These are phyloP conservation scores for Sebastes wilsoni DNA, from an alignment of 2,797 vertebrate species.

Conservation along the genomic window DNA sequence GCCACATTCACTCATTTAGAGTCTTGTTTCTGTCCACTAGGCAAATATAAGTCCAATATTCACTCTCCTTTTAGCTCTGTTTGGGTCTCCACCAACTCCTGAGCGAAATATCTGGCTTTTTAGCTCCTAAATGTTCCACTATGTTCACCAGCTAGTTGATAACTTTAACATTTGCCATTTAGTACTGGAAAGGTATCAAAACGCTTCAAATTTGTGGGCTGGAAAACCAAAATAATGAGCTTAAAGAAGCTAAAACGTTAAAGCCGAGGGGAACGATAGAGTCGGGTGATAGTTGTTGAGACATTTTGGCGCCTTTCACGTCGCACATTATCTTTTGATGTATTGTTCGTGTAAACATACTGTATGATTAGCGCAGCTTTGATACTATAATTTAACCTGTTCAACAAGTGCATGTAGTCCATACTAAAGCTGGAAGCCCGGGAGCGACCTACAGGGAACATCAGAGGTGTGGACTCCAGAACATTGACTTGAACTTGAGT, in stretches of 20 bases:
- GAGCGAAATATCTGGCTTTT: neutral
- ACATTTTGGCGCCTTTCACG: neutral
- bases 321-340: neutral
- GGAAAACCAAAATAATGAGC: neutral
- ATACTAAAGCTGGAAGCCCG: neutral
- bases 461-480: neutral
- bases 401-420: too few species aligned
- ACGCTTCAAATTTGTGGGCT: too few species aligned
- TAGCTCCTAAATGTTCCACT: neutral
- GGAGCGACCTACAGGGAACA: neutral
- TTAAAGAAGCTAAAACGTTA: neutral
- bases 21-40: neutral
- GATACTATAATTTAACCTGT: too few species aligned
- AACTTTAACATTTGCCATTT: neutral
- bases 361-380: too few species aligned
- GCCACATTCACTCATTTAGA: neutral
- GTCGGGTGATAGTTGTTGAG: neutral
- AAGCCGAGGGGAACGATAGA: neutral
- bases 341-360: neutral
- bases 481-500: neutral
- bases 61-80: neutral
- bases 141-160: neutral
- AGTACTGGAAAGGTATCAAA: neutral
- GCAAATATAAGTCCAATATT: neutral
- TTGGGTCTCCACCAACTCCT: neutral